These are phyloP conservation scores for Bufotes viridis DNA, from an alignment of 2,797 vertebrate species.

Conservation along the genomic window DNA sequence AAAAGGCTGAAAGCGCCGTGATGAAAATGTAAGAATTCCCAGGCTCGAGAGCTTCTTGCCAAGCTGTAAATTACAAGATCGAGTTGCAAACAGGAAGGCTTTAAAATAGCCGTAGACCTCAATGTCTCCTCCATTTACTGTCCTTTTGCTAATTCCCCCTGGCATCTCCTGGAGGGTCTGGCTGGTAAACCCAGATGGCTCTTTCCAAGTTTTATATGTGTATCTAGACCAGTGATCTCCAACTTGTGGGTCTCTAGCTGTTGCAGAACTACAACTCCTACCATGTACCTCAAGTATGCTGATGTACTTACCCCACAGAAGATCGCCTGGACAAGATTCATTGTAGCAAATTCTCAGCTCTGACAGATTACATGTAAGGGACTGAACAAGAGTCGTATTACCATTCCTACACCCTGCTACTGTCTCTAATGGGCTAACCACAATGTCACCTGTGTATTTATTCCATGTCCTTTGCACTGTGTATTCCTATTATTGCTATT, in stretches of 20 bases:
- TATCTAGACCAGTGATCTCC: background rate
- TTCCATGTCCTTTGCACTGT: no score
- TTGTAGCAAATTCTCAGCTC: background rate
- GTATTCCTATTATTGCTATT: no score
- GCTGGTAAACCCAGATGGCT: background rate
- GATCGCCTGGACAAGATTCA: background rate
- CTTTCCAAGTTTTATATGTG: background rate
- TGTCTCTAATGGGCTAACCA: no score
- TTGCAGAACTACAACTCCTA: background rate
- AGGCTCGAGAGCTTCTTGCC: slow-evolving; percentile 5
- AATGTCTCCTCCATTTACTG: slow-evolving; percentile 36
- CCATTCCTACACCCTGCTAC: no score
- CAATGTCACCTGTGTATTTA: no score
- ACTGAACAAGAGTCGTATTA: no score
- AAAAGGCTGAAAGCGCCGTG: slow-evolving; percentile 25
- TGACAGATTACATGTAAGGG: background rate
- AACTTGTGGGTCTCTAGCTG: background rate
- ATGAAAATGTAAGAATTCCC: slow-evolving; percentile 49
- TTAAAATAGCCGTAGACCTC: slow-evolving; percentile 38
- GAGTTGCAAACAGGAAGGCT: slow-evolving; percentile 51
- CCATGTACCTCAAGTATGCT: background rate
- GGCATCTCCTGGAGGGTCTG: slow-evolving; percentile 17
- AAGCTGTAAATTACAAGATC: slow-evolving; percentile 28
- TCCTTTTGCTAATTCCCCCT: background rate
- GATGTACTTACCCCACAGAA: background rate